Percentiles rank a stretch among this genome's conserved stretches.
These are phyloP conservation scores for Drosophila quadrilineata DNA, from an alignment of 1,140 invertebrate species.

Conservation along the genomic window DNA sequence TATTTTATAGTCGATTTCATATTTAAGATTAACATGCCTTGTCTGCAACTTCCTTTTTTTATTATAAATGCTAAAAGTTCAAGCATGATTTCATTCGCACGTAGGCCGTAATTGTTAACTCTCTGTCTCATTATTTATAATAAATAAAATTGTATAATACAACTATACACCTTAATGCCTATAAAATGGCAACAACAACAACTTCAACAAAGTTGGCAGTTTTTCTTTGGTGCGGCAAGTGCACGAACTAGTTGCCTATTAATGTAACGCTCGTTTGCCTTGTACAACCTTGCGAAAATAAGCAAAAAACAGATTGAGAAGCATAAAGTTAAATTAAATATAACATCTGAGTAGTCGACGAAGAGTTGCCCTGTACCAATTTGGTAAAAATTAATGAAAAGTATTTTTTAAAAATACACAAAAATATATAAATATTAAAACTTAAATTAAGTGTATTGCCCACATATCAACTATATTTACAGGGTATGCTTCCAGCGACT, in stretches of 20 bases:
- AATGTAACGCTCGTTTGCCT: slow-evolving; percentile 76
- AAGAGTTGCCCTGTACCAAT: neutral
- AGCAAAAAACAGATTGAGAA: neutral
- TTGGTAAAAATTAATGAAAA: too few relatives aligned
- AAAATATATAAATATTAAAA: too few relatives aligned
- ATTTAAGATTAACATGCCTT: neutral
- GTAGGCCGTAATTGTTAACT: slow-evolving; percentile 71
- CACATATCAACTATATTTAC: neutral
- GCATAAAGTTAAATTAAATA: slow-evolving; percentile 12
- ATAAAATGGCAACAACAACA: too few relatives aligned
- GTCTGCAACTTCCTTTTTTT: neutral
- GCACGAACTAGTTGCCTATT: slow-evolving; percentile 69
- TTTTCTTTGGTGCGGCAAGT: slow-evolving; percentile 54
- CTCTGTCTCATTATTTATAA: slow-evolving; percentile 67
- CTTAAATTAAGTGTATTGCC: too few relatives aligned
- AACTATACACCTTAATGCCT: too few relatives aligned
- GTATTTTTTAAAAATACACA: too few relatives aligned
- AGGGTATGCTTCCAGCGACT: slow-evolving; percentile 28
- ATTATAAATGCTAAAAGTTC: slow-evolving; percentile 56
- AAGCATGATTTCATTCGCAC: slow-evolving; percentile 57
- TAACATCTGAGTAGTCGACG: neutral
- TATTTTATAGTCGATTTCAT: too few relatives aligned
- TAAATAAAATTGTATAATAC: slow-evolving; percentile 48
- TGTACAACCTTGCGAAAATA: slow-evolving; percentile 72
- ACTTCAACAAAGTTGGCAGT: slow-evolving; percentile 49